Evolutionary conservation across 2,113 vertebrate species (phyloP), one percentile per base, ranked within the genome.

Genomic region (Motacilla alba): DNA sequence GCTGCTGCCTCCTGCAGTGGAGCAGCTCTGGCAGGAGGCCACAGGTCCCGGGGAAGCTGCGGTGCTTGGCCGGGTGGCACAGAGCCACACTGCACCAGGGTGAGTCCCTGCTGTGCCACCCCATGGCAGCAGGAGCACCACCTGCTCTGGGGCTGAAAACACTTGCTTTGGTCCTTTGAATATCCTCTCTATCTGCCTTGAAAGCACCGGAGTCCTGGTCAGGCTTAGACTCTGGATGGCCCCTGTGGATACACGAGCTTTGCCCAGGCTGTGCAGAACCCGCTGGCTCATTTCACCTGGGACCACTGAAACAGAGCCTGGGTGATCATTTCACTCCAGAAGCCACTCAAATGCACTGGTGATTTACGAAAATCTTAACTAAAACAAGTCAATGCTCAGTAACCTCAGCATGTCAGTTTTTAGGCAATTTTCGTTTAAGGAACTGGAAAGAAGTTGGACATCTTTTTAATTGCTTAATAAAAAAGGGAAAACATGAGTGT

Each of bases 391-490:
- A 70, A 72, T 39, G 39, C 19, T 41, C 63, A 47, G 17, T 23
- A 64, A 60, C 39, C 39, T 56, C 35, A 72, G 30, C 28, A n/a
- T 27, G 19, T 30, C 68, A 28, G 24, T 5, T 90, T 66, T 87
- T 35, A 72, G 30, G 28, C 37, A 66, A 67, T 44, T 49, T 70
- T 33, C 21, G 13, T 72, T 30, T 52, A 77, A 83, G 58, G 82
- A 96, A 91, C 26, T 53, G 39, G 81, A 95, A 96, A 95, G 31
- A 94, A 94, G 74, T 21, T 39, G 44, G n/a, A 43, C 7, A 9
- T 73, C 64, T 96, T 94, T 91, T 73, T 73, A 95, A 83, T 23
- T 89, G 53, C 31, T 62, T 90, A 90, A 89, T 82, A 85, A 76
- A 59, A 93, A 95, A 84, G 67, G 46, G 73, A 75, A 91, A 76